Conservation (phyloP, 37 sponge, comb jelly and placozoan species). For the Amphimedon queenslandica region DNA sequence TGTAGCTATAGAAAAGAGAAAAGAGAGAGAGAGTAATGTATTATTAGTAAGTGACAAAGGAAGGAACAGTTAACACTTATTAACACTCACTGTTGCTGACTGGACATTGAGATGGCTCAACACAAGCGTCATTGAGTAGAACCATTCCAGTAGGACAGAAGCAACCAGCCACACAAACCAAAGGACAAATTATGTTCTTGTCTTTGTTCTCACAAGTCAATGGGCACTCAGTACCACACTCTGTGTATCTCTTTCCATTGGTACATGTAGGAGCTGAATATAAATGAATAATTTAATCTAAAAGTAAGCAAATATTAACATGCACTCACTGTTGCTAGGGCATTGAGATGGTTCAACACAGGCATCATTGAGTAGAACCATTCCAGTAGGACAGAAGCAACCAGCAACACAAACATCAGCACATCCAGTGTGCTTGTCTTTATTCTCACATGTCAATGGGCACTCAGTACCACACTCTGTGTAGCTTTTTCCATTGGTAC, state of each 20-base stretch:
- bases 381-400: conserved; percentile 1
- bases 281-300: no score
- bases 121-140: background rate
- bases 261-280: no score
- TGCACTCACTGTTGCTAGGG: no score
- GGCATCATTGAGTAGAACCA: background rate
- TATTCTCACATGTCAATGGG: conserved; percentile 3
- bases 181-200: background rate
- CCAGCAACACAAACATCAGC: background rate
- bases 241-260: background rate
- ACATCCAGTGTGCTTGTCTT: background rate
- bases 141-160: background rate
- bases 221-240: conserved; percentile 1
- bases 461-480: background rate
- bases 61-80: no score
- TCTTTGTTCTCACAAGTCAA: conserved; percentile 7
- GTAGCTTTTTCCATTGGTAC: background rate
- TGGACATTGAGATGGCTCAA: background rate
- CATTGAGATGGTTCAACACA: background rate
- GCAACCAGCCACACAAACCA: background rate
- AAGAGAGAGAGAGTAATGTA: no score
- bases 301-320: no score
- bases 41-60: no score
- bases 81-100: no score
- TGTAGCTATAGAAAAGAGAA: no score